These are phyloP conservation scores for Morone saxatilis DNA, from an alignment of 2,113 vertebrate genomes.

Conservation along the genomic window DNA sequence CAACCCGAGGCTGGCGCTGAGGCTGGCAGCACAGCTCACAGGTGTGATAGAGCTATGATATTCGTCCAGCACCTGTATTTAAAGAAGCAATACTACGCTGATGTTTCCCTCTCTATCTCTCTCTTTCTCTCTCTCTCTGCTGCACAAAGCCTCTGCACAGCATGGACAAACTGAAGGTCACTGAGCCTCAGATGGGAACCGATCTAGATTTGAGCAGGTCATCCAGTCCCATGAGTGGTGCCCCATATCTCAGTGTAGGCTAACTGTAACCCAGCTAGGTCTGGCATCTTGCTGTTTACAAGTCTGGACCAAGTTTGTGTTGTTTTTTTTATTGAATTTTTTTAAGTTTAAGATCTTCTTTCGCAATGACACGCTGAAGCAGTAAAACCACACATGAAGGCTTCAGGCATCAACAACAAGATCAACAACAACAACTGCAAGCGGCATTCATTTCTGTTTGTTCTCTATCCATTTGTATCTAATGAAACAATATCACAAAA, in stretches of 20 bases:
- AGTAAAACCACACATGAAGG: slow-evolving; percentile 49
- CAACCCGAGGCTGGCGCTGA: slow-evolving; percentile 8
- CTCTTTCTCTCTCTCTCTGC: slow-evolving; percentile 4
- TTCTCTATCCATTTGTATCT: slow-evolving; percentile 56
- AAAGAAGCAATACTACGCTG: slow-evolving; percentile 24
- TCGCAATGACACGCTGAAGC: neutral
- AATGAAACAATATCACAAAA: slow-evolving; percentile 44
- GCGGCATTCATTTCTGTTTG: slow-evolving; percentile 39
- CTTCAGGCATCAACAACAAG: slow-evolving; percentile 60
- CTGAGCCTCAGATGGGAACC: slow-evolving; percentile 31
- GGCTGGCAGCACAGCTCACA: slow-evolving; percentile 25
- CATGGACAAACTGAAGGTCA: slow-evolving; percentile 61
- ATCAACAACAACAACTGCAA: neutral
- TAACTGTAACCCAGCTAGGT: slow-evolving; percentile 3
- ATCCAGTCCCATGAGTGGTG: slow-evolving; percentile 37
- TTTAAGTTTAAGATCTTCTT: slow-evolving; percentile 15
- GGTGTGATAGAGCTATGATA: slow-evolving; percentile 25
- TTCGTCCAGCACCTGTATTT: slow-evolving; percentile 54
- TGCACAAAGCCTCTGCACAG: neutral
- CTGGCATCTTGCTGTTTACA: slow-evolving; percentile 31
- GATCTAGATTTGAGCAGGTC: slow-evolving; percentile 40
- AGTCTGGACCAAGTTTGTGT: neutral
- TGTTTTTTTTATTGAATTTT: neutral
- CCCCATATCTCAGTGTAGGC: slow-evolving; percentile 29
- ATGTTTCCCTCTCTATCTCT: slow-evolving; percentile 2